Evolutionary conservation across 2,113 vertebrate species (phyloP).

Genomic region (Lophochroa leadbeateri): DNA sequence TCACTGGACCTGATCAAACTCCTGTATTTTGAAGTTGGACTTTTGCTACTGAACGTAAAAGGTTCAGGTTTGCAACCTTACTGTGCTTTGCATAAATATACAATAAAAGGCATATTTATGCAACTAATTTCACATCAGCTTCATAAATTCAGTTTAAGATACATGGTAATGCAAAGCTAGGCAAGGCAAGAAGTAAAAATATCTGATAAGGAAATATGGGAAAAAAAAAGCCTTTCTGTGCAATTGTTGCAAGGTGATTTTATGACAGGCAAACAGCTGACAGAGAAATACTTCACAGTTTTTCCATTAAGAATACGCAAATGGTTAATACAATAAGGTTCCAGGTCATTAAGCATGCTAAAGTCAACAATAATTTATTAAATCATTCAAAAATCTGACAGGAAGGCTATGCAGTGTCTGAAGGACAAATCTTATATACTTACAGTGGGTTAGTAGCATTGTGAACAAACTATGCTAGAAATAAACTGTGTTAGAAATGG

Average conservation of each 20-base stretch:
- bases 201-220: neutral
- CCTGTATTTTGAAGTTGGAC: neutral
- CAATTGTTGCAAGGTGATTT: constrained; percentile 43
- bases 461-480: constrained; percentile 4
- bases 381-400: constrained; percentile 59
- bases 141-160: neutral
- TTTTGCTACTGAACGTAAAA: neutral
- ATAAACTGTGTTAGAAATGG: neutral
- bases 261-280: constrained; percentile 46
- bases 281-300: constrained; percentile 35
- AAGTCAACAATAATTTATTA: constrained; percentile 67
- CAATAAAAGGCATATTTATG: neutral
- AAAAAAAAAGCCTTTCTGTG: neutral
- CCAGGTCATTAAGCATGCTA: constrained; percentile 50
- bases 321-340: constrained; percentile 61
- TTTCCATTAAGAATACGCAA: constrained; percentile 57
- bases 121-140: neutral
- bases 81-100: neutral
- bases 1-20: neutral
- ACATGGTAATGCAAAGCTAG: neutral
- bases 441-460: constrained; percentile 15
- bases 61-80: neutral
- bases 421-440: constrained; percentile 52
- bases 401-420: constrained; percentile 38
- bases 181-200: neutral